A percentile compares a stretch with the other conserved stretches of the same genome.
Conservation (phyloP, 2,888 invertebrate genomes). For the Tricholauxania praeusta region DNA sequence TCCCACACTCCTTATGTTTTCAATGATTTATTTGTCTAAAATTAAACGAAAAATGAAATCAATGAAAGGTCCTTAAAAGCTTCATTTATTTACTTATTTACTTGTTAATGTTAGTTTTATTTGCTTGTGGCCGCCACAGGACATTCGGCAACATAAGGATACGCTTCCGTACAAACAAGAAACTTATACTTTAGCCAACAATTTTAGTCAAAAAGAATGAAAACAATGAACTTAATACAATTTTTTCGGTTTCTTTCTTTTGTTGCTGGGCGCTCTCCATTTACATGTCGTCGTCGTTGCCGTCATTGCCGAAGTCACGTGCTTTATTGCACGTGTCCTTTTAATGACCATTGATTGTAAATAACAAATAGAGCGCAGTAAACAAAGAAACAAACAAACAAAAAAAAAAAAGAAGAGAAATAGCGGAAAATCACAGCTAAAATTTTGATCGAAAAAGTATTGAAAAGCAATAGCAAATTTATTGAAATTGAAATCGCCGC, state of each 20-base stretch:
- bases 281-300: conserved; percentile 34
- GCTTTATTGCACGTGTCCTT: conserved; percentile 65
- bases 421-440: conserved; percentile 15
- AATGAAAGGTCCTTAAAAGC: conserved; percentile 25
- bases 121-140: conserved; percentile 39
- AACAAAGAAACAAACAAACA: conserved; percentile 6
- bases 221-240: neutral
- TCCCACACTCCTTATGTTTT: neutral
- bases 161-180: conserved; percentile 32
- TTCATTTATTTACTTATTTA: conserved; percentile 18
- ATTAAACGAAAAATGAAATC: conserved; percentile 31
- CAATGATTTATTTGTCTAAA: conserved; percentile 22
- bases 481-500: conserved; percentile 13
- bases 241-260: conserved; percentile 5
- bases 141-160: conserved; percentile 23
- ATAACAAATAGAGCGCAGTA: neutral
- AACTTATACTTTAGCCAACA: conserved; percentile 45
- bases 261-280: neutral
- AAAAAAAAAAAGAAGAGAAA: neutral
- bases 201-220: conserved; percentile 13
- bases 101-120: neutral
- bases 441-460: conserved; percentile 14
- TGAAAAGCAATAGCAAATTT: conserved; percentile 32
- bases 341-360: conserved; percentile 61
- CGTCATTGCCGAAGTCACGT: conserved; percentile 58